Evolutionary conservation across 1,140 invertebrate species (phyloP).

Genomic region (Triops longicaudatus): DNA sequence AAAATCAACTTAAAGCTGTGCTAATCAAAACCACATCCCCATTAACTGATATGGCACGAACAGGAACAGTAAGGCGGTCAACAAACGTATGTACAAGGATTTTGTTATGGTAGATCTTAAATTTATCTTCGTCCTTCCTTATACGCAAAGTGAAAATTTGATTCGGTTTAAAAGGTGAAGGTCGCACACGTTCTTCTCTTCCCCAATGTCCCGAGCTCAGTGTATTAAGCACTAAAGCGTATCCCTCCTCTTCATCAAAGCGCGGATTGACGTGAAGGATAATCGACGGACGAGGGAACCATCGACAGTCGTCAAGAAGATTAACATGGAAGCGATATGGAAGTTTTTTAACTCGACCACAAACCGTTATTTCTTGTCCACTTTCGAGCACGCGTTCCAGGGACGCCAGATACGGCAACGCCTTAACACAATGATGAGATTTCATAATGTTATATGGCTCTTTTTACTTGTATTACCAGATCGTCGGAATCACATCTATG

Average conservation of each 20-base stretch:
- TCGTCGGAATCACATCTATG: neutral
- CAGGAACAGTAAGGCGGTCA: neutral
- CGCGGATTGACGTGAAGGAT: neutral
- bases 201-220: neutral
- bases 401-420: neutral
- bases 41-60: neutral
- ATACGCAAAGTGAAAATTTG: neutral
- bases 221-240: neutral
- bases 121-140: neutral
- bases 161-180: constrained; percentile 1
- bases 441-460: neutral
- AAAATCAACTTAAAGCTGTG: neutral
- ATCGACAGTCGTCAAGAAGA: neutral
- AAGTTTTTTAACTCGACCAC: neutral
- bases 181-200: neutral
- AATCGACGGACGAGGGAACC: neutral
- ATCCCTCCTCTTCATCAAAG: neutral
- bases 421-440: neutral
- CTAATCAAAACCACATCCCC: neutral
- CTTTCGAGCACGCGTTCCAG: neutral
- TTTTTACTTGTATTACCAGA: neutral
- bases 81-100: neutral
- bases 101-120: neutral
- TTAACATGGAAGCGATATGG: neutral
- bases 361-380: neutral